Percentiles rank a stretch among this genome's conserved stretches.
These are phyloP conservation scores for Archocentrus centrarchus DNA, from an alignment of 2,113 vertebrate genomes.

Conservation along the genomic window DNA sequence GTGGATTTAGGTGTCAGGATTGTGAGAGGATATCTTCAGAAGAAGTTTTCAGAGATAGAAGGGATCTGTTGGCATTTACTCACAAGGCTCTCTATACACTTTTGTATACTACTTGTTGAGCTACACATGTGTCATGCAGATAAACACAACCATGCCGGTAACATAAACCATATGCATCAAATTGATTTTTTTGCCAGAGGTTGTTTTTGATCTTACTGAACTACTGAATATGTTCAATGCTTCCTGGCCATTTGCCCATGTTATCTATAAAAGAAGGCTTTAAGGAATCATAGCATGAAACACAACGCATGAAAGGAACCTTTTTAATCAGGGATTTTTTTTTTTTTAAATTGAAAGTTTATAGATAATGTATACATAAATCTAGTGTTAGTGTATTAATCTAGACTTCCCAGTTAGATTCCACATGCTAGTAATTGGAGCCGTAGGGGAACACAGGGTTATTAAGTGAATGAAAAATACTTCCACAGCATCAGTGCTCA, in stretches of 20 bases:
- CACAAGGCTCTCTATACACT: too few relatives aligned
- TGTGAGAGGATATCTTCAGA: background rate
- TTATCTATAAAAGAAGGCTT: background rate
- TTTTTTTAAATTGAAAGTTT: background rate
- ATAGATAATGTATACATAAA: background rate
- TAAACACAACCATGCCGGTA: background rate
- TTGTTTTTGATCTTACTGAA: background rate
- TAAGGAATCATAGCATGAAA: fast-evolving
- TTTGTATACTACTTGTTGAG: too few relatives aligned
- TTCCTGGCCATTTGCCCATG: background rate
- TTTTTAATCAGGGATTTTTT: fast-evolving
- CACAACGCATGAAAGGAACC: background rate
- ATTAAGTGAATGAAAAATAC: background rate
- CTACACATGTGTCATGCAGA: too few relatives aligned
- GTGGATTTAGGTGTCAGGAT: background rate
- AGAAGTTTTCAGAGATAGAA: background rate
- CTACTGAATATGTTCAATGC: background rate
- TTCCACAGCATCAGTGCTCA: background rate
- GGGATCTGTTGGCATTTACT: too few relatives aligned
- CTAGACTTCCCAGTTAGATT: background rate
- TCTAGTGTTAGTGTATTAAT: background rate
- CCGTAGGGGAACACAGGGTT: background rate
- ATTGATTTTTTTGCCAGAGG: too few relatives aligned
- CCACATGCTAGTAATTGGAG: background rate
- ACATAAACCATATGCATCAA: background rate